phyloP scores from a whole-genome alignment of 23 tunicate species.

The Styela plicata region DNA sequence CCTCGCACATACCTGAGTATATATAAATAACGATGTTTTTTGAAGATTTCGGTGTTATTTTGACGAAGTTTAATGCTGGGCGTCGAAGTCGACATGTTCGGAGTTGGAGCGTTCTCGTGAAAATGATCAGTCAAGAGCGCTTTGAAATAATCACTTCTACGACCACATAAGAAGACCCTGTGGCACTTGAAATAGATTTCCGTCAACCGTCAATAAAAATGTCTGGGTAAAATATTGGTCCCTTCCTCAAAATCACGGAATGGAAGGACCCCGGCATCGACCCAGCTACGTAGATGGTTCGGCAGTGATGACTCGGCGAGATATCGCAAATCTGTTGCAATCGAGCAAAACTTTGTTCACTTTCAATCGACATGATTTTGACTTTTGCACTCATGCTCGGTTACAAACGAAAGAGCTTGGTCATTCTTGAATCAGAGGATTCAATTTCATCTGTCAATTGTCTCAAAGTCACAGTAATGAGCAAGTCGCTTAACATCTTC shows the following conservation, averaged over 20 bases:
- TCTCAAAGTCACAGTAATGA: constrained; percentile 17
- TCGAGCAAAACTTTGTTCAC: constrained; percentile 1
- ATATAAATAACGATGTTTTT: constrained; percentile 27
- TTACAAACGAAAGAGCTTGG: constrained; percentile 13
- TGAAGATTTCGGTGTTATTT: constrained; percentile 20
- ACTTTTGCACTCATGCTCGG: constrained; percentile 33
- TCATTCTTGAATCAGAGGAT: background rate
- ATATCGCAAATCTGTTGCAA: constrained; percentile 30
- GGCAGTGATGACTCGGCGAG: constrained; percentile 40
- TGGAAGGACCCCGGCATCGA: constrained; percentile 48
- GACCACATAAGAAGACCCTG: constrained; percentile 42
- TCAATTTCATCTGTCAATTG: constrained; percentile 5
- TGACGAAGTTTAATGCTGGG: constrained; percentile 27
- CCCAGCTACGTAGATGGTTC: constrained; percentile 27
- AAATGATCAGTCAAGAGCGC: constrained; percentile 47
- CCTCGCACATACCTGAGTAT: constrained; percentile 35
- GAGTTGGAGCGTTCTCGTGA: constrained; percentile 21
- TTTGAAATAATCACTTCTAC: constrained; percentile 45
- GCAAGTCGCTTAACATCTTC: constrained; percentile 38
- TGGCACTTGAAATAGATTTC: constrained; percentile 30
- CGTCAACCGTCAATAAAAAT: constrained; percentile 36
- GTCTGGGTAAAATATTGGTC: constrained; percentile 25
- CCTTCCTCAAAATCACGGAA: constrained; percentile 16
- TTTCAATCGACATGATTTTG: constrained; percentile 39
- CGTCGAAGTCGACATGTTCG: background rate